Evolutionary conservation across 2,113 vertebrate genomes (phyloP).

Genomic region (Istiophorus platypterus): DNA sequence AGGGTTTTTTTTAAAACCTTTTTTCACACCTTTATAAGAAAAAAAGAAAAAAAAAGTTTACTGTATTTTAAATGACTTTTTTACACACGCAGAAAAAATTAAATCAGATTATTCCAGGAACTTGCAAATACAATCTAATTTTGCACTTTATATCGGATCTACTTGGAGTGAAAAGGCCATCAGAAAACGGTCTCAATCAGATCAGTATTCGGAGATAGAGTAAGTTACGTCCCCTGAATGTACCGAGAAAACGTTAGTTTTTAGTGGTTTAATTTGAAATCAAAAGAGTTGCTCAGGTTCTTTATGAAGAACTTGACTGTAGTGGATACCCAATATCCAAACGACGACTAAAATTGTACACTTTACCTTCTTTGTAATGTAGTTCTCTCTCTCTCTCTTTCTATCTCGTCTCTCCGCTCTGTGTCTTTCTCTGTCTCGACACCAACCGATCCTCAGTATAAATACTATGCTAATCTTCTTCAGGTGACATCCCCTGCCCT

Average conservation of each 20-base stretch:
- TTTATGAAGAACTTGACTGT: slow-evolving; percentile 65
- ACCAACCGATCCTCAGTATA: slow-evolving; percentile 67
- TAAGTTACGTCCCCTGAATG: slow-evolving; percentile 75
- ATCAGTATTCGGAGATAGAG: slow-evolving; percentile 47
- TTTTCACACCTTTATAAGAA: slow-evolving; percentile 83
- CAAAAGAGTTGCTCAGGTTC: slow-evolving; percentile 72
- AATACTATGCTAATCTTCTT: slow-evolving; percentile 80
- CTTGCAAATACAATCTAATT: slow-evolving; percentile 88
- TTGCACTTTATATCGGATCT: slow-evolving; percentile 85
- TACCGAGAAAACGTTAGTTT: slow-evolving; percentile 60
- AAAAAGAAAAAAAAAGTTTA: slow-evolving; percentile 71
- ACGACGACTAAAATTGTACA: slow-evolving; percentile 20
- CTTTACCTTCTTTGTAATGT: slow-evolving; percentile 37
- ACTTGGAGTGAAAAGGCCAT: slow-evolving; percentile 80
- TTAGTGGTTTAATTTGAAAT: slow-evolving; percentile 50
- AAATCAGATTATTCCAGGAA: slow-evolving; percentile 84
- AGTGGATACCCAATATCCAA: slow-evolving; percentile 43
- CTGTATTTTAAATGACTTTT: slow-evolving; percentile 84
- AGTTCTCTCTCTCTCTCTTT: slow-evolving; percentile 12
- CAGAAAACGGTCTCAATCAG: slow-evolving; percentile 55
- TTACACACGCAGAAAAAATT: slow-evolving; percentile 72
- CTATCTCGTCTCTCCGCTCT: slow-evolving; percentile 8
- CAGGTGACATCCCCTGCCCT: slow-evolving; percentile 67
- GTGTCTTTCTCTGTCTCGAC: slow-evolving; percentile 20
- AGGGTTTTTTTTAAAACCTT: slow-evolving; percentile 79